Evolutionary conservation across 2,888 invertebrate genomes (phyloP), one percentile per base, ranked within the genome.

Genomic region (Drosophila neotestacea): DNA sequence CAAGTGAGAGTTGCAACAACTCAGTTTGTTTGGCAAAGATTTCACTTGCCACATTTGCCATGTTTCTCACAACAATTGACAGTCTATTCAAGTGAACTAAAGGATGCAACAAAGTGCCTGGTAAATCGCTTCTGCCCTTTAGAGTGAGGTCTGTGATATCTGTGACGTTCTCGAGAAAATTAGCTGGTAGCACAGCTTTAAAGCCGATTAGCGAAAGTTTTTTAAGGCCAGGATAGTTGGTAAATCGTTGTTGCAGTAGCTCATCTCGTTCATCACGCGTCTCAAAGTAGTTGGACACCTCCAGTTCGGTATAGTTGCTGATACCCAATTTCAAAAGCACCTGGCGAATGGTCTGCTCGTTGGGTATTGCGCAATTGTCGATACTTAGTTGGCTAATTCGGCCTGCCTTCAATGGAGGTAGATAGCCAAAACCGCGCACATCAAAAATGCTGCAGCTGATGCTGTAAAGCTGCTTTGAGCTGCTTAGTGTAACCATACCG

Each of bases 361-460:
- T 75, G 28, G 85, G 88, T 38, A 86, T 75, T 13, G 88, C 85
- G 6, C 85, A 86, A 11, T 86, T 83, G 5, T 70, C 71, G 36
- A 86, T 77, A 36, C 66, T 78, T 4, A 86, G 48, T 0, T 51
- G 44, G 1, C 64, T 70, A 11, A 86, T 81, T 7, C 71, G 70
- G 5, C 85, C 85, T 11, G 77, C 77, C 11, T 78, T 70, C 0
- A 86, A 61, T 1, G 83, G 74, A 0, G 85, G 85, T 28, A 86
- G 65, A 16, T 81, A 74, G 1, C 83, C 85, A n/a, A 77, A 88
- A 10, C 85, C 88, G 10, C 79, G 70, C 4, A 71, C 68, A 66
- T 85, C 85, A n/a, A 85, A 82, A 3, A 83, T 76, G 9, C 65
- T 77, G 56, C 85, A 86, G 4, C 70, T 64, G n/a, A 86, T 77